Conservation (phyloP, 2,797 vertebrate genomes). For the Neomorphus geoffroyi region DNA sequence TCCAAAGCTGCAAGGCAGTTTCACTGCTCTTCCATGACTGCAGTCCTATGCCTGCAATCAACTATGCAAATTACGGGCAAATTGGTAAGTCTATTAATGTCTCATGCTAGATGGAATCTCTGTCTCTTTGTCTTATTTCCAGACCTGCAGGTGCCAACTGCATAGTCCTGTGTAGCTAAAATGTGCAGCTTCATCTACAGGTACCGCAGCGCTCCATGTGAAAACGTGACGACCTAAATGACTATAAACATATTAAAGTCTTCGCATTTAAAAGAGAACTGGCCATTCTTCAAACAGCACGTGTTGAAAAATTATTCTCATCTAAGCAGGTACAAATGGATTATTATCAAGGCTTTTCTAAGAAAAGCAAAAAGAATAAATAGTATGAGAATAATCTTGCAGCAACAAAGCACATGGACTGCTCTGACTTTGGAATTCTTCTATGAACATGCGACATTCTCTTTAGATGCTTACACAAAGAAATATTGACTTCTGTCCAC, state of each 20-base stretch:
- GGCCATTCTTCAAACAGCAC: background rate
- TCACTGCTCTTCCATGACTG: background rate
- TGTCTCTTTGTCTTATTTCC: background rate
- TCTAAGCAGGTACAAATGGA: background rate
- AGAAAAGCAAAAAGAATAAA: constrained; percentile 17
- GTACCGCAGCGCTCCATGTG: background rate
- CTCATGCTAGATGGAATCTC: background rate
- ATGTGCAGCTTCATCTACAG: background rate
- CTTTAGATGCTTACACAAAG: constrained; percentile 14
- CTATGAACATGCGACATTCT: background rate
- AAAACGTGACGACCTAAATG: background rate
- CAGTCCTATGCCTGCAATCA: background rate
- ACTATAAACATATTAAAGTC: background rate
- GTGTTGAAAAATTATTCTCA: background rate
- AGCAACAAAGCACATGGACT: background rate
- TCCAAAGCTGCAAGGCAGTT: background rate
- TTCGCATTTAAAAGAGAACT: constrained; percentile 29
- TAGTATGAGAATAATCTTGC: background rate
- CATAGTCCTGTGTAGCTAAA: background rate
- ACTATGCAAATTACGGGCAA: background rate
- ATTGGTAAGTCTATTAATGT: background rate
- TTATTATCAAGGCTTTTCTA: background rate
- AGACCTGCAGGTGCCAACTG: background rate
- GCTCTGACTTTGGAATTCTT: background rate
- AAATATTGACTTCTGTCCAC: constrained; percentile 49